phyloP scores from a whole-genome alignment of 2,888 invertebrate species.

The Anagyrus pseudococci region DNA sequence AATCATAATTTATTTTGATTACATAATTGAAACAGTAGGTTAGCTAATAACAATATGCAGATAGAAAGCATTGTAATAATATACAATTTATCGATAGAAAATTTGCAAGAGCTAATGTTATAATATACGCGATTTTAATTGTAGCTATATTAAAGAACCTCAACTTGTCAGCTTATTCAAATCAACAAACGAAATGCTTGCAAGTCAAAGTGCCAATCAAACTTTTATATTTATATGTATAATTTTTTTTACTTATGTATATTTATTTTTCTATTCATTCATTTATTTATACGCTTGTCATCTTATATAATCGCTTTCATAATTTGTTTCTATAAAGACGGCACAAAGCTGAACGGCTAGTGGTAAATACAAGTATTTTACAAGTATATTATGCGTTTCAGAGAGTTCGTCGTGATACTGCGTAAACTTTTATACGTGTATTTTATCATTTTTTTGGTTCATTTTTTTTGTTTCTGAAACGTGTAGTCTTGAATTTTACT shows the following conservation, averaged over 20 bases:
- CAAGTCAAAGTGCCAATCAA: neutral
- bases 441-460: no score
- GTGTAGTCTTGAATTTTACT: neutral
- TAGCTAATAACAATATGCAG: no score
- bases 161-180: neutral
- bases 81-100: neutral
- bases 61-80: neutral
- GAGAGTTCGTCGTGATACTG: conserved; percentile 31
- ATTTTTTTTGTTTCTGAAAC: neutral
- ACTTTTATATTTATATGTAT: conserved; percentile 20
- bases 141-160: neutral
- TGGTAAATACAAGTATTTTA: conserved; percentile 58
- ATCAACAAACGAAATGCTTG: neutral
- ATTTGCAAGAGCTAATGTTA: neutral
- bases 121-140: neutral
- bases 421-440: conserved; percentile 16
- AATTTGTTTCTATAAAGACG: conserved; percentile 55
- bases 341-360: conserved; percentile 60
- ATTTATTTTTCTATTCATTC: conserved; percentile 34
- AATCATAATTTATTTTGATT: no score
- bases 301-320: conserved; percentile 44
- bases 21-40: no score
- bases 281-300: conserved; percentile 40
- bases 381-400: conserved; percentile 50
- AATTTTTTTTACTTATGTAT: conserved; percentile 20